phyloP scores from a whole-genome alignment of 2,888 invertebrate species.

The Ectobius pallidus region DNA sequence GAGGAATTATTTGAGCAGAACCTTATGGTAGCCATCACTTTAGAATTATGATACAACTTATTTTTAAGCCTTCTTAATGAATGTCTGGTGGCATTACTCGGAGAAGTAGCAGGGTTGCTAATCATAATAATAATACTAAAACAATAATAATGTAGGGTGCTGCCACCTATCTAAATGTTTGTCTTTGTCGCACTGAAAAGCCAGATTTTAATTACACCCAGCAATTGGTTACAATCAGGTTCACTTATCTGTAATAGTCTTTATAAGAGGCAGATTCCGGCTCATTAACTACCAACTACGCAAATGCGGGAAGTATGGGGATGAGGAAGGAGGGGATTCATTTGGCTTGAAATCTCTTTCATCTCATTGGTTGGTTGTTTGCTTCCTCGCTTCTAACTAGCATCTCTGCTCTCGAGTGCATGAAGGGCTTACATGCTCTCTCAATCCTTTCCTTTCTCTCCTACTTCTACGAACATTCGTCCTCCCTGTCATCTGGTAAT shows the following conservation, averaged over 20 bases:
- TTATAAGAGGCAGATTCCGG: slow-evolving; percentile 28
- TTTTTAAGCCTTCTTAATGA: too few species aligned
- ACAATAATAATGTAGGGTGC: slow-evolving; percentile 8
- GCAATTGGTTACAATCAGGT: slow-evolving; percentile 44
- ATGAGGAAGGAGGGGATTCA: slow-evolving; percentile 23
- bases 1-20: too few species aligned
- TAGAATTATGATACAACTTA: too few species aligned
- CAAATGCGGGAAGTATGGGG: slow-evolving; percentile 30
- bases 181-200: slow-evolving; percentile 41
- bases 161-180: slow-evolving; percentile 36
- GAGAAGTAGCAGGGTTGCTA: slow-evolving; percentile 2
- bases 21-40: too few species aligned
- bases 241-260: slow-evolving; percentile 38
- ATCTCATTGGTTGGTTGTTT: slow-evolving; percentile 26
- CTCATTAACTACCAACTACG: slow-evolving; percentile 40
- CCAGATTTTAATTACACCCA: slow-evolving; percentile 43
- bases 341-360: slow-evolving; percentile 9
- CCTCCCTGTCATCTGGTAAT: neutral
- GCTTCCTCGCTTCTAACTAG: neutral
- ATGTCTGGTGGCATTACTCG: neutral
- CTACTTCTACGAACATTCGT: neutral
- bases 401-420: neutral
- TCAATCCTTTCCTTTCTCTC: neutral
- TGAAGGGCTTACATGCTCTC: slow-evolving; percentile 10
- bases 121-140: neutral